Evolutionary conservation across 2,888 invertebrate genomes (phyloP), one percentile per base, ranked within the genome.

Genomic region (Conchocele bisecta): DNA sequence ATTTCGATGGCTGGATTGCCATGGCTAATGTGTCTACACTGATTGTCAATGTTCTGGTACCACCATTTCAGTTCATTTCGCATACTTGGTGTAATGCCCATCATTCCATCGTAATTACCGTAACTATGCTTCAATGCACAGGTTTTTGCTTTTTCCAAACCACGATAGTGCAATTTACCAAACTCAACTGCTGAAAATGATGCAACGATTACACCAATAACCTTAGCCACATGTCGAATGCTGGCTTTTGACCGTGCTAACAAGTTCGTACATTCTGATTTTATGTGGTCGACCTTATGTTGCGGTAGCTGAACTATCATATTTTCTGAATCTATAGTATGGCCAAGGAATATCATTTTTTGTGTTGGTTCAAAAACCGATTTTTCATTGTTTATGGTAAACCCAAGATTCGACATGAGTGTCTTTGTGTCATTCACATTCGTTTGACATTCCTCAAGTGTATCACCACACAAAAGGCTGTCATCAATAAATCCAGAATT

Each of bases 131-230:
- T 48, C 15, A 71, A 41, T 22, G 65, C 58, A 7, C 22, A 2
- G 15, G 42, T 22, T 41, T 71, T 64, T n/a, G 3, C 46, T 29
- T 15, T 54, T 56, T 71, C 71, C 9, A 71, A 33, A 11, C 26
- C 31, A 15, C 70, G 28, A 48, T 59, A 65, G 33, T 46, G 31
- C 46, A 70, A 39, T 33, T 41, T 48, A 2, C 63, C 69, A 51
- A 24, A 58, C 51, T 63, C 63, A 4, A 63, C 63, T 11, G 69
- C 63, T 22, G 63, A 69, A 42, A 69, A 69, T 31, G 17, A 44
- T 28, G 69, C 56, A 0, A 69, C 63, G 3, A 69, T 17, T 13
- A 57, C 13, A 4, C 63, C 69, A 33, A 69, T 69, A 2, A 54
- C 63, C 39, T 51, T 37, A 24, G 69, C 63, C 13, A 63, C 57